Evolutionary conservation across 2,797 vertebrate genomes (phyloP).

Genomic region (Eospalax fontanierii): DNA sequence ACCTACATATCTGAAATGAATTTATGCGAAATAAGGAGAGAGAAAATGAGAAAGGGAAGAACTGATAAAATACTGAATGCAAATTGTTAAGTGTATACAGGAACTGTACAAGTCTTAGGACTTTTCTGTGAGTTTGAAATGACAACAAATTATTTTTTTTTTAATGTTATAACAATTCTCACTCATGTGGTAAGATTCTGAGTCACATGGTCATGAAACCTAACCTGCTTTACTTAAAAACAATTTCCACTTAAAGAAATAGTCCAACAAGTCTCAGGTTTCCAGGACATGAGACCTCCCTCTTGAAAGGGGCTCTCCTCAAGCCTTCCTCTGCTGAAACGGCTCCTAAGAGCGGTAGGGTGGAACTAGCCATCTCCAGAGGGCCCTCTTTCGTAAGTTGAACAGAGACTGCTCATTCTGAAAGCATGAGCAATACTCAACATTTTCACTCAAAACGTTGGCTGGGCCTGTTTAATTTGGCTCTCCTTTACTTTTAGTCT

Average conservation of each 20-base stretch:
- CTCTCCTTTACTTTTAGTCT: conserved; percentile 68
- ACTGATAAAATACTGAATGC: neutral
- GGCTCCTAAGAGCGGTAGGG: neutral
- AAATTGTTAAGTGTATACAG: neutral
- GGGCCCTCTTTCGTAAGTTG: conserved; percentile 32
- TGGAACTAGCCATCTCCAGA: conserved; percentile 56
- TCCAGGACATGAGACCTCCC: neutral
- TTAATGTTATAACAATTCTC: conserved; percentile 27
- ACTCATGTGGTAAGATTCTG: conserved; percentile 19
- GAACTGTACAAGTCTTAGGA: neutral
- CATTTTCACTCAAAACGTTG: conserved; percentile 78
- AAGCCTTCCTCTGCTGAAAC: neutral
- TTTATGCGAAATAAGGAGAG: neutral
- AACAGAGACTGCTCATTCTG: conserved; percentile 74
- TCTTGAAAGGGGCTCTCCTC: neutral
- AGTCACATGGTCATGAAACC: neutral
- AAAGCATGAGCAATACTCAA: conserved; percentile 72
- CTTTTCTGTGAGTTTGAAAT: conserved; percentile 41
- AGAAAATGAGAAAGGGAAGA: neutral
- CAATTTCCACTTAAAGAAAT: neutral
- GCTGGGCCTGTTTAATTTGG: conserved; percentile 73
- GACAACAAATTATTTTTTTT: neutral
- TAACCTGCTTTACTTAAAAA: conserved; percentile 13
- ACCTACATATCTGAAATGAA: neutral
- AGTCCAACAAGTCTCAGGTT: neutral